phyloP scores from a whole-genome alignment of 2,888 invertebrate genomes.

The Diaperis boleti region DNA sequence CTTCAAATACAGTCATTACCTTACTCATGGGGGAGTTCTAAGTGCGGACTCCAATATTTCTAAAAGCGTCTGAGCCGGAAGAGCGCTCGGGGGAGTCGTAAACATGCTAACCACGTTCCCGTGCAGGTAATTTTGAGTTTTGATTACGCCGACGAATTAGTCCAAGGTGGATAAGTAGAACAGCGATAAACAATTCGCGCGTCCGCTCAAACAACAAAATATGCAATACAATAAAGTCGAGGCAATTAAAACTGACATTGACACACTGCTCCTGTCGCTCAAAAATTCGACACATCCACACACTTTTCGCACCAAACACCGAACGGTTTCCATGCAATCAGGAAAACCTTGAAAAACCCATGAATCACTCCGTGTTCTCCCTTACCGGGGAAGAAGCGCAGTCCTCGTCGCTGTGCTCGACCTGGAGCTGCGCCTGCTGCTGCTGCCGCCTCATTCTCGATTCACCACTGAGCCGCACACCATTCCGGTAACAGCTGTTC shows the following conservation, averaged over 20 bases:
- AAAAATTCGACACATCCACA: background rate
- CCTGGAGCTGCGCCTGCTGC: slow-evolving; percentile 58
- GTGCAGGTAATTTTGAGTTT: too few relatives aligned
- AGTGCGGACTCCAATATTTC: too few relatives aligned
- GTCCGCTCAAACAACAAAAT: slow-evolving; percentile 5
- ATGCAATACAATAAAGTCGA: slow-evolving; percentile 19
- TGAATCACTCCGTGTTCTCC: background rate
- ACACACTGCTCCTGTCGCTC: slow-evolving; percentile 14
- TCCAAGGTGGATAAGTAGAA: background rate
- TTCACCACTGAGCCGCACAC: slow-evolving; percentile 46
- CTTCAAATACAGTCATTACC: too few relatives aligned
- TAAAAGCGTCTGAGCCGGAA: too few relatives aligned
- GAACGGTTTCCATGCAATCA: background rate
- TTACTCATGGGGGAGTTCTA: too few relatives aligned
- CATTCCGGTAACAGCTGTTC: slow-evolving; percentile 54
- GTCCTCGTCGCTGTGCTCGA: slow-evolving; percentile 69
- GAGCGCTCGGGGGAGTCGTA: too few relatives aligned
- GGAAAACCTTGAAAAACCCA: slow-evolving; percentile 13
- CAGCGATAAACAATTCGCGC: background rate
- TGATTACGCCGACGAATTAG: too few relatives aligned
- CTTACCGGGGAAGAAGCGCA: slow-evolving; percentile 70
- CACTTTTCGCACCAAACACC: slow-evolving; percentile 1
- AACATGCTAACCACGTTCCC: too few relatives aligned
- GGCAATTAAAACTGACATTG: slow-evolving; percentile 42
- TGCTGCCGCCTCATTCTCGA: slow-evolving; percentile 31